Percentiles rank a stretch among this genome's conserved stretches.
Conservation (phyloP, 2,888 invertebrate genomes). For the Eucriotettix oculatus region DNA sequence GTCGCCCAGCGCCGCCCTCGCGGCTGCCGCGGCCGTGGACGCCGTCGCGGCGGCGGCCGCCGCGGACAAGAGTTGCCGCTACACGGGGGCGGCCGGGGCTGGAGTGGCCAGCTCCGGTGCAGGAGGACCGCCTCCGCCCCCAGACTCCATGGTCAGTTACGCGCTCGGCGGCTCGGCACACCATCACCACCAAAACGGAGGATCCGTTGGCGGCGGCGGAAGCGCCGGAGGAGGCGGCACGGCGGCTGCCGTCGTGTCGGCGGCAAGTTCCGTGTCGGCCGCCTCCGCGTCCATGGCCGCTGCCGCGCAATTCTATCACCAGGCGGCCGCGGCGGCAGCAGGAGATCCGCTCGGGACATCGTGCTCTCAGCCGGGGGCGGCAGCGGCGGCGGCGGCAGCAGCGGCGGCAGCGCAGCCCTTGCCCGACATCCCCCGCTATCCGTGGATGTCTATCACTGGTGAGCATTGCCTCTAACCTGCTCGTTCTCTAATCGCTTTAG, state of each 20-base stretch:
- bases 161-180: constrained; percentile 36
- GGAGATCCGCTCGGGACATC: constrained; percentile 60
- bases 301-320: constrained; percentile 78
- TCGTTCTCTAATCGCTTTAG: too few species aligned
- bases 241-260: constrained; percentile 20
- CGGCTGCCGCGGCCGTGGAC: constrained; percentile 18
- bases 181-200: constrained; percentile 47
- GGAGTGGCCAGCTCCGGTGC: constrained; percentile 56
- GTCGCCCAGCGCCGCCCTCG: constrained; percentile 22
- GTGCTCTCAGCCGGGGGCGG: constrained; percentile 53
- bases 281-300: constrained; percentile 58
- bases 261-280: constrained; percentile 49
- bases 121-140: constrained; percentile 34
- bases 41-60: constrained; percentile 35
- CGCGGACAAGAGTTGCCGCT: constrained; percentile 66
- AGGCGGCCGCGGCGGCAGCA: constrained; percentile 47
- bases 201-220: constrained; percentile 32
- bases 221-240: constrained; percentile 23
- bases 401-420: constrained; percentile 66
- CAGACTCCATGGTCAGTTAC: constrained; percentile 65
- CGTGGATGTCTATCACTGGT: constrained; percentile 96
- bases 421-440: constrained; percentile 83
- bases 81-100: constrained; percentile 39
- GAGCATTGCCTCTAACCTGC: constrained; percentile 25
- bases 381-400: constrained; percentile 54